A percentile compares a stretch with the other conserved stretches of the same genome.
These are phyloP conservation scores for Triplophysa rosa DNA, from an alignment of 2,113 vertebrate species.

Conservation along the genomic window DNA sequence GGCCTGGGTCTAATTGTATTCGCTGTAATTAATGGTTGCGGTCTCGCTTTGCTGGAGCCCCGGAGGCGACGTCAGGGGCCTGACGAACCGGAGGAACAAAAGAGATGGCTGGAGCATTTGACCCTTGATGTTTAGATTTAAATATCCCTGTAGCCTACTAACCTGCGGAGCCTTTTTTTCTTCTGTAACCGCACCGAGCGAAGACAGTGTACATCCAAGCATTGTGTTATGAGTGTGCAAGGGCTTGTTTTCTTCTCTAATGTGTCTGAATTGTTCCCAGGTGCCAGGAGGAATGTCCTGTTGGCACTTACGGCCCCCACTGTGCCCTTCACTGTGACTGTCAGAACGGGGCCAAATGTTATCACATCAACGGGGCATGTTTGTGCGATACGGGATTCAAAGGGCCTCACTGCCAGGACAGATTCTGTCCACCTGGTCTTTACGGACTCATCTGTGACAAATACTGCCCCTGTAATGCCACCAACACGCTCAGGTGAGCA, in stretches of 20 bases:
- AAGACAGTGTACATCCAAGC: not conserved
- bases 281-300: conserved; percentile 95
- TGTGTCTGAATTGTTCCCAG: conserved; percentile 63
- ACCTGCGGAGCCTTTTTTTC: not conserved
- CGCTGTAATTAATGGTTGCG: conserved; percentile 54
- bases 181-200: not conserved
- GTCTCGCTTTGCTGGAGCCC: conserved; percentile 44
- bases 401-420: conserved; percentile 89
- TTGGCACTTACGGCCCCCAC: conserved; percentile 88
- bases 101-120: conserved; percentile 26
- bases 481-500: conserved; percentile 88
- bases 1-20: conserved; percentile 53
- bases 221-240: not conserved
- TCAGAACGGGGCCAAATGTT: conserved; percentile 91
- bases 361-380: conserved; percentile 88
- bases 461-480: conserved; percentile 87
- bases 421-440: conserved; percentile 88
- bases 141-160: conserved; percentile 8
- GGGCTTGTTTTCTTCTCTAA: not conserved
- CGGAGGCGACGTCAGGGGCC: not conserved
- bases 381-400: conserved; percentile 92
- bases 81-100: conserved; percentile 10
- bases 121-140: conserved; percentile 36
- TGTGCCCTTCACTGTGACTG: conserved; percentile 91
- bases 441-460: conserved; percentile 91